Evolutionary conservation across 1,140 invertebrate species (phyloP).

Genomic region (Epicauta chinensis): DNA sequence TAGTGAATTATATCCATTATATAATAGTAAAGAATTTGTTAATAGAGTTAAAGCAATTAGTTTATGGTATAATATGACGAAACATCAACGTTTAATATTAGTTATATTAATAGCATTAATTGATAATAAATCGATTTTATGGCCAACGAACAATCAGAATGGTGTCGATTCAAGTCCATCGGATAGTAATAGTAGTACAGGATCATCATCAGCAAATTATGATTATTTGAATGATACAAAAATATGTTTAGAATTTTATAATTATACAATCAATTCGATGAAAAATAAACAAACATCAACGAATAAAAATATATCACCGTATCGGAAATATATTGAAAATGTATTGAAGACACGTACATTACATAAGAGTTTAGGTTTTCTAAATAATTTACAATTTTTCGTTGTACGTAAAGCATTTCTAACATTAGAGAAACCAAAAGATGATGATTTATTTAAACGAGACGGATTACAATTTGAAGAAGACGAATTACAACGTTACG

Average conservation of each 20-base stretch:
- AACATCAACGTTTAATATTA: conserved; percentile 73
- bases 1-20: conserved; percentile 63
- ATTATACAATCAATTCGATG: conserved; percentile 38
- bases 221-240: conserved; percentile 21
- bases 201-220: conserved; percentile 28
- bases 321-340: conserved; percentile 76
- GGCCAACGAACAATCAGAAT: conserved; percentile 26
- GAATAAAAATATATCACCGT: conserved; percentile 44
- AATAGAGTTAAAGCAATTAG: conserved; percentile 71
- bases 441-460: conserved; percentile 31
- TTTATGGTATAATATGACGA: conserved; percentile 85
- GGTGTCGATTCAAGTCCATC: conserved; percentile 26
- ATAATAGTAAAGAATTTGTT: conserved; percentile 59
- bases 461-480: conserved; percentile 31
- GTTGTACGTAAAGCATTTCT: conserved; percentile 62
- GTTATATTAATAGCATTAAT: conserved; percentile 71
- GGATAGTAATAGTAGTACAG: conserved; percentile 39
- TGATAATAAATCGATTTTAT: conserved; percentile 31
- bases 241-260: conserved; percentile 37
- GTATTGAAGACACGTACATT: conserved; percentile 79
- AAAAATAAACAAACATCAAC: conserved; percentile 40
- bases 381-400: conserved; percentile 62
- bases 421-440: conserved; percentile 54
- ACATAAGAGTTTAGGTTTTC: conserved; percentile 67
- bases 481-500: conserved; percentile 58